Evolutionary conservation across 2,888 invertebrate genomes (phyloP).

Genomic region (Pammene fasciana): DNA sequence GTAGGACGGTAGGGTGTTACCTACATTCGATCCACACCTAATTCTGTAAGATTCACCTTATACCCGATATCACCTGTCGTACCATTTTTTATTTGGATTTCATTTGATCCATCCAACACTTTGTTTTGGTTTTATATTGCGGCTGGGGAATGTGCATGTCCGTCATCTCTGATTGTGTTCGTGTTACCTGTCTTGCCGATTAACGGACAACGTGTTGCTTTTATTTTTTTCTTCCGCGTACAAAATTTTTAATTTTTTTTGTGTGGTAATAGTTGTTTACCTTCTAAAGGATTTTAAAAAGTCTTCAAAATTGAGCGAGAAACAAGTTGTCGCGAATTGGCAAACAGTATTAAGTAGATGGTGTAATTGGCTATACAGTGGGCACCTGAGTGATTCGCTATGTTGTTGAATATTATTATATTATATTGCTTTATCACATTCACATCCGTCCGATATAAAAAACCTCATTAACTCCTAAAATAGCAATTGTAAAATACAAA

Average conservation of each 20-base stretch:
- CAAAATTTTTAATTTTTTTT: not conserved
- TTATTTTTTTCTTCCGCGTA: constrained; percentile 4
- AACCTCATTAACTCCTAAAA: not conserved
- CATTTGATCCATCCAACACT: constrained; percentile 78
- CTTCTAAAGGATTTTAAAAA: constrained; percentile 3
- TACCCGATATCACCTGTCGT: constrained; percentile 73
- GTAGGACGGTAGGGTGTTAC: constrained; percentile 52
- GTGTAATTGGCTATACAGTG: constrained; percentile 57
- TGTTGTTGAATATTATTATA: constrained; percentile 25
- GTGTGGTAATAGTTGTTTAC: not conserved
- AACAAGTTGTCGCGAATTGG: constrained; percentile 38
- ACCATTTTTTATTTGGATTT: constrained; percentile 64
- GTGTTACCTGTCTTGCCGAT: constrained; percentile 59
- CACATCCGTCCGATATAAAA: constrained; percentile 7
- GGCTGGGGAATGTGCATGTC: constrained; percentile 83
- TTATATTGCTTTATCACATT: constrained; percentile 33
- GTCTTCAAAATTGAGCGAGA: constrained; percentile 20
- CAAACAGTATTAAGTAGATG: constrained; percentile 36
- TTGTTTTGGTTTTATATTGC: constrained; percentile 73
- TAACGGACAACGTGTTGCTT: constrained; percentile 44
- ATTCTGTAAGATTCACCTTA: constrained; percentile 58
- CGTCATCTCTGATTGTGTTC: constrained; percentile 58
- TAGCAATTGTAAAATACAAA: not conserved
- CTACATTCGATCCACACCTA: constrained; percentile 48
- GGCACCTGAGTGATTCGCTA: constrained; percentile 37